Base-by-base conservation (phyloP, 2,888 invertebrate genomes). In the Acanthosepion lycidas region DNA sequence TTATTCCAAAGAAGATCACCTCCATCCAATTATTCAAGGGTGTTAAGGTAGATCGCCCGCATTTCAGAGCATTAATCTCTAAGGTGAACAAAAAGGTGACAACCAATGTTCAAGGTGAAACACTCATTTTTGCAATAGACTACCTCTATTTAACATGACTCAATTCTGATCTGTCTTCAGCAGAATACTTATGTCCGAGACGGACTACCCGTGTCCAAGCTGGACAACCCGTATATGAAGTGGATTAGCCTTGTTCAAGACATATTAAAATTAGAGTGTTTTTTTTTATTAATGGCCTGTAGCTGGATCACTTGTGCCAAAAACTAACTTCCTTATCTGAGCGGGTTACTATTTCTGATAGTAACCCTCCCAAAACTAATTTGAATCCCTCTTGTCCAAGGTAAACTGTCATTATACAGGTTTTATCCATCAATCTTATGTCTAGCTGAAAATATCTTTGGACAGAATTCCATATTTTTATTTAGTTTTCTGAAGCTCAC, bases 141-240 rank as follows among this genome's bases (percentile, higher is more conserved):
- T n/a, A 78, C 78, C 78, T 78, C 78, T 78, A 33, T 78, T n/a
- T 33, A 33, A 78, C 8, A 78, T 15, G 78, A 78, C 78, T 78
- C 6, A 23, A 78, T 78, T 78, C 15, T n/a, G 15, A 78, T 78
- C 78, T 78, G n/a, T 78, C n/a, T 33, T 33, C n/a, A 3, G n/a
- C 78, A 78, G 78, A 78, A n/a, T 78, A 33, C n/a, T 78, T 78
- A n/a, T 78, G 78, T 78, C 78, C 78, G 9, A 78, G 78, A 78
- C 78, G 78, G 78, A 78, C 78, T 78, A 78, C 78, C 78, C 78
- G 78, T 78, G 78, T 78, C 78, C 78, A 78, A 78, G n/a, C 78
- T n/a, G n/a, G 78, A 78, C 15, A n/a, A n/a, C 78, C 78, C 33
- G 78, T 78, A 78, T 33, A 33, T n/a, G 59, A 23, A 23, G 59